phyloP scores from a whole-genome alignment of 2,797 vertebrate species.

The Trachurus trachurus region DNA sequence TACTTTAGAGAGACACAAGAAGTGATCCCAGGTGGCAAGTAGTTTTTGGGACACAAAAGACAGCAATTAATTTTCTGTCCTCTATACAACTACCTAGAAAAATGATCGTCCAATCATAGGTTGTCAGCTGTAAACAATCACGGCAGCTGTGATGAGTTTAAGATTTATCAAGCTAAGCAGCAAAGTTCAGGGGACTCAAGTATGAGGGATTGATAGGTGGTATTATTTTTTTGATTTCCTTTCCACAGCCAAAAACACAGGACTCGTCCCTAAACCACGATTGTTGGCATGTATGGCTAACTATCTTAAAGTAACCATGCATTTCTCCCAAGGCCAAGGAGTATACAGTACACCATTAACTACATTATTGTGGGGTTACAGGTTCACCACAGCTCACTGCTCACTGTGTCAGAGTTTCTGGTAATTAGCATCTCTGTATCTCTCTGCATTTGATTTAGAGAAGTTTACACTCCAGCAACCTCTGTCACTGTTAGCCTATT shows the following conservation, averaged over 20 bases:
- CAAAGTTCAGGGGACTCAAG: not conserved
- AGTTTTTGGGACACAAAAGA: conserved; percentile 54
- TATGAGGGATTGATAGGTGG: no score
- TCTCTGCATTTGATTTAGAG: not conserved
- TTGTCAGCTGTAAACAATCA: not conserved
- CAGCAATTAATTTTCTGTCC: conserved; percentile 46
- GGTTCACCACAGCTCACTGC: not conserved
- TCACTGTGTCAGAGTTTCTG: not conserved
- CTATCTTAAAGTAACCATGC: not conserved
- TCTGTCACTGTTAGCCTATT: not conserved
- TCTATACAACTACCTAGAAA: conserved; percentile 18
- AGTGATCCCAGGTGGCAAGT: conserved; percentile 52
- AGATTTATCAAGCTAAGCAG: conserved; percentile 1
- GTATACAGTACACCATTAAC: not conserved
- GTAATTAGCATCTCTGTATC: not conserved
- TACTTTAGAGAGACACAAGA: conserved; percentile 47
- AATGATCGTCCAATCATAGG: conserved; percentile 11
- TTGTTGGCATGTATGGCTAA: conserved; percentile 1
- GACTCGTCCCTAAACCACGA: not conserved
- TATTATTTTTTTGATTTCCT: not conserved
- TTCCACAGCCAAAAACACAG: not conserved
- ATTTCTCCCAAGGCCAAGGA: not conserved
- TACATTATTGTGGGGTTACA: not conserved
- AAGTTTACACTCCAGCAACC: not conserved
- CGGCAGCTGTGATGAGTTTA: not conserved